phyloP scores from a whole-genome alignment of 1,140 invertebrate genomes.

The Hylaeus volcanicus region DNA sequence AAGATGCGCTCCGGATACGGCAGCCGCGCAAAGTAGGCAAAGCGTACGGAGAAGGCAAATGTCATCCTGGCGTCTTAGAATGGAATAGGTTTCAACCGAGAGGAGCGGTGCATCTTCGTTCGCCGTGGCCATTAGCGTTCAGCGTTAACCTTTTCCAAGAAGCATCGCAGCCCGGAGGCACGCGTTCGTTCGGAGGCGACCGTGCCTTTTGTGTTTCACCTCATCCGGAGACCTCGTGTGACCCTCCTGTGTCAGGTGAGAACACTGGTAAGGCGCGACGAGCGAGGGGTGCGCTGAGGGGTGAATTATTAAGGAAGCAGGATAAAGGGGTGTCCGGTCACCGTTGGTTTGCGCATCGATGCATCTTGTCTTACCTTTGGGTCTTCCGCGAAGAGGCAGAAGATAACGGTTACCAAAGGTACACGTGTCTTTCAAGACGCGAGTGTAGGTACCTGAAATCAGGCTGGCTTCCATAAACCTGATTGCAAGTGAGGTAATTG shows the following conservation, averaged over 20 bases:
- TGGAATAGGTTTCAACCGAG: neutral
- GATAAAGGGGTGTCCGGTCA: constrained; percentile 21
- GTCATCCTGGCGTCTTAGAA: constrained; percentile 26
- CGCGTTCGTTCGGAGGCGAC: constrained; percentile 9
- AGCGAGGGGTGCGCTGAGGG: neutral
- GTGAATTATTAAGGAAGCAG: constrained; percentile 34
- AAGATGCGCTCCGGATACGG: constrained; percentile 16
- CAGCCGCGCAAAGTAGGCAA: constrained; percentile 32
- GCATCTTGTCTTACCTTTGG: neutral
- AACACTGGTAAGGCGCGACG: constrained; percentile 11
- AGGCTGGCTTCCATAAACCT: no score
- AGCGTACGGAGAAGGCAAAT: constrained; percentile 46
- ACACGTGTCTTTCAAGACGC: no score
- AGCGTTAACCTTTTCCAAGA: constrained; percentile 51
- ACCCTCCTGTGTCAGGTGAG: constrained; percentile 16
- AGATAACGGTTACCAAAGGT: neutral
- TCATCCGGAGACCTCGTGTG: neutral
- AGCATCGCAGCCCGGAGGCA: constrained; percentile 33
- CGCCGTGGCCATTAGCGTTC: constrained; percentile 38
- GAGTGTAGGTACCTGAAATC: no score
- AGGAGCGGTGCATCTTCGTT: constrained; percentile 49
- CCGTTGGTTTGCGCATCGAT: constrained; percentile 7
- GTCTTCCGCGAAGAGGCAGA: neutral
- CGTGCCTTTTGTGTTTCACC: constrained; percentile 32
- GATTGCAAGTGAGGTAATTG: no score